Percentiles rank a stretch among this genome's conserved stretches.
Conservation (phyloP, 2,888 invertebrate species). For the Orchestes rusci region DNA sequence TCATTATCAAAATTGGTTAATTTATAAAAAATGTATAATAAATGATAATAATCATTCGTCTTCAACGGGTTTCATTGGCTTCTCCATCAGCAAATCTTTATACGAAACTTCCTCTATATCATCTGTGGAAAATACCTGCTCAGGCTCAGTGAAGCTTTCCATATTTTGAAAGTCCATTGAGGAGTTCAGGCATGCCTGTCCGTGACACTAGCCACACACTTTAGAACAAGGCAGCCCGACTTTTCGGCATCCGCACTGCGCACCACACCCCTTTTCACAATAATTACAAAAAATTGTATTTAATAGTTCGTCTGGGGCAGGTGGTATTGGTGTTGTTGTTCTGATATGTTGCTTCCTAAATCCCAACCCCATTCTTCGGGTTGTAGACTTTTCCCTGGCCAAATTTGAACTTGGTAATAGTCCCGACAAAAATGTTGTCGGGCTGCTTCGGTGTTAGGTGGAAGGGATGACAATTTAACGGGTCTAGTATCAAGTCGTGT, state of each 20-base stretch:
- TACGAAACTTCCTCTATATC: background rate
- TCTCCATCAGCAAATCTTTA: background rate
- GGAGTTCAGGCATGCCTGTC: slow-evolving; percentile 5
- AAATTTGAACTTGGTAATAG: slow-evolving; percentile 12
- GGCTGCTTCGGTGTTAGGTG: slow-evolving; percentile 10
- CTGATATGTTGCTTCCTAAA: background rate
- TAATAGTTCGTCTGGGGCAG: slow-evolving; percentile 10
- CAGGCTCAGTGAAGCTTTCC: background rate
- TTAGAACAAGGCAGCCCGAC: slow-evolving; percentile 6
- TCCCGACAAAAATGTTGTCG: slow-evolving; percentile 2
- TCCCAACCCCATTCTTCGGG: slow-evolving; percentile 10
- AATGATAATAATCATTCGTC: background rate
- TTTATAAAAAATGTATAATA: background rate
- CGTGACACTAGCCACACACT: slow-evolving; percentile 1
- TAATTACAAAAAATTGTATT: slow-evolving; percentile 8
- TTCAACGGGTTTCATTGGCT: background rate
- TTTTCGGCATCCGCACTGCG: slow-evolving; percentile 7
- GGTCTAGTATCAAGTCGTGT: slow-evolving; percentile 5
- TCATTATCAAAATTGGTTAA: background rate
- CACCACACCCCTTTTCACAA: slow-evolving; percentile 9
- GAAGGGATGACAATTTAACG: slow-evolving; percentile 7
- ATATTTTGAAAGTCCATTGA: background rate
- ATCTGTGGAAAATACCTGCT: background rate
- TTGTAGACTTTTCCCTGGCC: slow-evolving; percentile 7
- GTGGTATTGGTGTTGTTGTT: background rate